Evolutionary conservation across 2,888 invertebrate genomes (phyloP).

Genomic region (Gymnocheta viridis): DNA sequence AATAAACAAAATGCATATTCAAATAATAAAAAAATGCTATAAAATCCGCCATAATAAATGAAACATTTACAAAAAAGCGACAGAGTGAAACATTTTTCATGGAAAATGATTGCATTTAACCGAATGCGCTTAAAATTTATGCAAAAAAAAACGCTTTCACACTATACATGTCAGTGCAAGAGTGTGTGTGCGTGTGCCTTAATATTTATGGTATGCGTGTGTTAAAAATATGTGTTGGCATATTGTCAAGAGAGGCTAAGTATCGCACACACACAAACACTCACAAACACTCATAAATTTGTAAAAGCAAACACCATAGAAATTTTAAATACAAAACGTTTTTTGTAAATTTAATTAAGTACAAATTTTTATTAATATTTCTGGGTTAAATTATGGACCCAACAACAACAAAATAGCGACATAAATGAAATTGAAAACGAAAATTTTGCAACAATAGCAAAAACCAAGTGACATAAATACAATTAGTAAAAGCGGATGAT

Average conservation of each 20-base stretch:
- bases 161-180: too few species aligned
- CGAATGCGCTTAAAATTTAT: constrained; percentile 57
- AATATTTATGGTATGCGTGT: constrained; percentile 16
- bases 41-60: constrained; percentile 46
- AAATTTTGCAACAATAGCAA: not conserved
- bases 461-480: constrained; percentile 11
- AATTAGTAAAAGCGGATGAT: constrained; percentile 32
- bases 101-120: constrained; percentile 55
- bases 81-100: constrained; percentile 51
- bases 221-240: constrained; percentile 55
- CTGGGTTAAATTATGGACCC: constrained; percentile 45
- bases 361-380: constrained; percentile 30
- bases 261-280: not conserved
- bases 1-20: constrained; percentile 21
- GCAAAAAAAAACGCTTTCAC: constrained; percentile 29
- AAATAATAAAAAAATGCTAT: not conserved
- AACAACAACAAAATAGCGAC: not conserved
- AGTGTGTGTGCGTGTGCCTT: not conserved
- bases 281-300: too few species aligned
- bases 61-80: constrained; percentile 51
- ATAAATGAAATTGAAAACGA: constrained; percentile 29
- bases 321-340: constrained; percentile 42
- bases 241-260: constrained; percentile 51
- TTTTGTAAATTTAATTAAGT: constrained; percentile 61
- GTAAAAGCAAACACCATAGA: too few species aligned